Conservation (phyloP, 2,888 invertebrate species). For the Deroplatys truncata region DNA sequence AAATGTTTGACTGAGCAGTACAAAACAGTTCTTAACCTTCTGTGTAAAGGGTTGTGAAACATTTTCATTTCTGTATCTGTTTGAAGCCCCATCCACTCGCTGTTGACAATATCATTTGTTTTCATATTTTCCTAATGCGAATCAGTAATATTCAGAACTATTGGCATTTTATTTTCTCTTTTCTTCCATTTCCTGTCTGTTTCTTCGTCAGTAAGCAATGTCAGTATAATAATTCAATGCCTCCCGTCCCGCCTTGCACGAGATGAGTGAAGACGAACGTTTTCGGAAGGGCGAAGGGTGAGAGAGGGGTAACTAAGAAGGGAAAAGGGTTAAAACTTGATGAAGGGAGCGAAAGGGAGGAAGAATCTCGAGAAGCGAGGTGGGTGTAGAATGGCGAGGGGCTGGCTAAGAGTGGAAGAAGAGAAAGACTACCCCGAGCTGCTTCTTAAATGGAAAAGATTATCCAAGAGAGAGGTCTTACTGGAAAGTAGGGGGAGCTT, state of each 20-base stretch:
- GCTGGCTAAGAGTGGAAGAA: slow-evolving; percentile 2
- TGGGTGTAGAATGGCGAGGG: background rate
- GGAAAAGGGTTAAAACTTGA: slow-evolving; percentile 29
- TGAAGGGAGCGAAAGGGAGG: slow-evolving; percentile 1
- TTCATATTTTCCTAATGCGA: slow-evolving; percentile 17
- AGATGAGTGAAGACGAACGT: background rate
- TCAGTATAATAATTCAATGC: background rate
- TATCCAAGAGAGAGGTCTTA: slow-evolving; percentile 24
- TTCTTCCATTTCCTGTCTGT: background rate
- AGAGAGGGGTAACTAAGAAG: slow-evolving; percentile 16
- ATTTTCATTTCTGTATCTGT: background rate
- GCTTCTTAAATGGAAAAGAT: slow-evolving; percentile 32
- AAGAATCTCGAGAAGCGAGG: background rate
- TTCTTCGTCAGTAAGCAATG: background rate
- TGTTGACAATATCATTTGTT: slow-evolving; percentile 4
- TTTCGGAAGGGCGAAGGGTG: background rate
- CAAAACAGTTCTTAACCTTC: background rate
- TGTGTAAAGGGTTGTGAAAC: background rate
- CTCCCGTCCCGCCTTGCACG: background rate
- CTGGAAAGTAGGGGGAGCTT: background rate
- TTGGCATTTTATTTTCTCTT: slow-evolving; percentile 12
- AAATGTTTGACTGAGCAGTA: background rate
- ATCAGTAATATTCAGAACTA: slow-evolving; percentile 21
- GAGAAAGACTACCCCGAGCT: slow-evolving; percentile 26
- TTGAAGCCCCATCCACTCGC: background rate